Evolutionary conservation across 2,113 vertebrate species (phyloP).

Genomic region (Eira barbara): DNA sequence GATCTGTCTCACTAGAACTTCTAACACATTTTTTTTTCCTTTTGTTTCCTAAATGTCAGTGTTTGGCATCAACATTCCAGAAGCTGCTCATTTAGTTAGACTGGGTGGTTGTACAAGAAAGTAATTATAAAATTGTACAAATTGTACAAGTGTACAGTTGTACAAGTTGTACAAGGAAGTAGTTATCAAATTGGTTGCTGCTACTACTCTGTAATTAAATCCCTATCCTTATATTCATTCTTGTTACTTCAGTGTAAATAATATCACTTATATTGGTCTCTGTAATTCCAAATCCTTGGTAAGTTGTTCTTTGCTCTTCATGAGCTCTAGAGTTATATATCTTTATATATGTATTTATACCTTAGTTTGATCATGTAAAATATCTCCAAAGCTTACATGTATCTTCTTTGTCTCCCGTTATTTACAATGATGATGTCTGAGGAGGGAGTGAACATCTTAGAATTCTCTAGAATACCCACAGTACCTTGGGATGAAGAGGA

Average conservation of each 20-base stretch:
- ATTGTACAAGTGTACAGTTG: too few species aligned
- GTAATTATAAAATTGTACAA: too few species aligned
- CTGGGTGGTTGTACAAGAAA: background rate
- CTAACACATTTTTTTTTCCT: background rate
- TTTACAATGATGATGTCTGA: background rate
- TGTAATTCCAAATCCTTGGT: background rate
- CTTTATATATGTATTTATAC: background rate
- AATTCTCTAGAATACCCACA: background rate
- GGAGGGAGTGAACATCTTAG: background rate
- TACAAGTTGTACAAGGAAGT: background rate
- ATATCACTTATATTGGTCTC: background rate
- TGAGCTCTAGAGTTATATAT: background rate
- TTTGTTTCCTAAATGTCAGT: background rate
- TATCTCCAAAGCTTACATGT: background rate
- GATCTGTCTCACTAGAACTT: background rate
- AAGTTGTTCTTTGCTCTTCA: background rate
- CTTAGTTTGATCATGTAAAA: background rate
- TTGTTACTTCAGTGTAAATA: background rate
- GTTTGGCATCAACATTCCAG: background rate
- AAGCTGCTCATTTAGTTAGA: background rate
- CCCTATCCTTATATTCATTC: background rate
- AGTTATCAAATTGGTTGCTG: background rate
- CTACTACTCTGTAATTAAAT: background rate
- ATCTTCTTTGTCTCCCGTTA: background rate
- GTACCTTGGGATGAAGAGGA: background rate